These are phyloP conservation scores for Dendrolimus houi DNA, from an alignment of 2,888 invertebrate genomes.

Conservation along the genomic window DNA sequence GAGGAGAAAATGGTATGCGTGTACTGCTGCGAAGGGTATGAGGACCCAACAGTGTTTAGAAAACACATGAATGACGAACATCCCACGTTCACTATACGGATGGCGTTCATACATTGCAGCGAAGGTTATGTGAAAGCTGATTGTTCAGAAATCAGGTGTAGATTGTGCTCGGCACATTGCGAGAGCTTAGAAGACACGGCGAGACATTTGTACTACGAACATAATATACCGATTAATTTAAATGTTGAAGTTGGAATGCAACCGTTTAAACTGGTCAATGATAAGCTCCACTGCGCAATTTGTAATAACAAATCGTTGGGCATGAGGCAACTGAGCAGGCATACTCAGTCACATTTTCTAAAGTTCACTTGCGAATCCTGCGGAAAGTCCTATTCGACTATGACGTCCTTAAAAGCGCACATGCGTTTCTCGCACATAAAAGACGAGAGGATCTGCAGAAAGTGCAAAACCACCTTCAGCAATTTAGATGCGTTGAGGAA, in stretches of 20 bases:
- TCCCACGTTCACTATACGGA: slow-evolving; percentile 37
- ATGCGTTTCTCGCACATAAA: slow-evolving; percentile 43
- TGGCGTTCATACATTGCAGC: slow-evolving; percentile 49
- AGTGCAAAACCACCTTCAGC: slow-evolving; percentile 48
- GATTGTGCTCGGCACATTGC: slow-evolving; percentile 36
- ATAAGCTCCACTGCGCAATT: slow-evolving; percentile 43
- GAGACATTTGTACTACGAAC: slow-evolving; percentile 38
- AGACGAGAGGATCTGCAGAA: slow-evolving; percentile 45
- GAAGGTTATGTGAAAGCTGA: slow-evolving; percentile 60
- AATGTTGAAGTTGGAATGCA: slow-evolving; percentile 44
- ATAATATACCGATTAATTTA: slow-evolving; percentile 37
- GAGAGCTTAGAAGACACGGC: slow-evolving; percentile 40
- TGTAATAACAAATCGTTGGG: slow-evolving; percentile 42
- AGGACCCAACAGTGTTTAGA: slow-evolving; percentile 44
- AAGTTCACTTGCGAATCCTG: slow-evolving; percentile 59
- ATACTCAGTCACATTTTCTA: slow-evolving; percentile 53
- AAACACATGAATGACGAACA: slow-evolving; percentile 56
- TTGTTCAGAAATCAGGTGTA: slow-evolving; percentile 49
- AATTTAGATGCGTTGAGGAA: slow-evolving; percentile 41
- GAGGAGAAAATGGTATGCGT: slow-evolving; percentile 60
- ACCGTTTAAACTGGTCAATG: slow-evolving; percentile 49
- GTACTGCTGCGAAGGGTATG: slow-evolving; percentile 55
- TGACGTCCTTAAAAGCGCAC: slow-evolving; percentile 46
- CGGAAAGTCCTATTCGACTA: slow-evolving; percentile 55
- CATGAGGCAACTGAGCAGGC: slow-evolving; percentile 49